Conservation (phyloP, 1,140 invertebrate species). For the Argopecten irradians region DNA sequence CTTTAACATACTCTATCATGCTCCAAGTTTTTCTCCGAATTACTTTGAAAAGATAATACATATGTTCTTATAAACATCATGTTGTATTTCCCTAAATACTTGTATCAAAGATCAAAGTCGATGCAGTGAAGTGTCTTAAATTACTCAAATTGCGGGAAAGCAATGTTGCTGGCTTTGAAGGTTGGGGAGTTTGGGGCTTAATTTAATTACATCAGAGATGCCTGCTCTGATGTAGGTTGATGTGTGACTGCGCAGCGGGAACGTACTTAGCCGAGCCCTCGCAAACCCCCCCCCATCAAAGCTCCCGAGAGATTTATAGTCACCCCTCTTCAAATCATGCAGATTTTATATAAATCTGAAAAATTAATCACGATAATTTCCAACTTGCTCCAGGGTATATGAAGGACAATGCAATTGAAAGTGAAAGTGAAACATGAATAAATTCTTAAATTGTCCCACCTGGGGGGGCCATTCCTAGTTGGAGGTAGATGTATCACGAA, state of each 20-base stretch:
- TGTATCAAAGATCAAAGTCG: slow-evolving; percentile 10
- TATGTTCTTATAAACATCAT: slow-evolving; percentile 2
- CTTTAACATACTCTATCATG: slow-evolving; percentile 12
- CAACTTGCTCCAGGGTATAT: background rate
- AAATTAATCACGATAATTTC: slow-evolving; percentile 14
- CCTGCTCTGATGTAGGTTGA: background rate
- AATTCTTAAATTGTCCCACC: background rate
- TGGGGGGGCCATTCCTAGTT: background rate
- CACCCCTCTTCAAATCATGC: slow-evolving; percentile 20
- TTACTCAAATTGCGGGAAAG: slow-evolving; percentile 15
- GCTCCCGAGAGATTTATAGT: background rate
- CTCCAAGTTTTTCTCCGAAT: background rate
- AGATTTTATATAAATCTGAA: slow-evolving; percentile 19
- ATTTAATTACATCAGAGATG: slow-evolving; percentile 23
- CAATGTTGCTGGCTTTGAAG: background rate
- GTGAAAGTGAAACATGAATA: background rate
- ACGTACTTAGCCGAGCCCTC: background rate
- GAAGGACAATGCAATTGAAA: slow-evolving; percentile 17
- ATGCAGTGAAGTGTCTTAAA: slow-evolving; percentile 8
- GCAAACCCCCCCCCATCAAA: slow-evolving; percentile 9
- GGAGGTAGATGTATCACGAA: background rate
- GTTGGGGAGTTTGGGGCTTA: slow-evolving; percentile 19
- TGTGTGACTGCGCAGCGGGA: background rate
- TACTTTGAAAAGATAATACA: slow-evolving; percentile 23
- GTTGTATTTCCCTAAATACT: slow-evolving; percentile 6